Conservation (phyloP, 2,113 vertebrate species). For the Peromyscus maniculatus region DNA sequence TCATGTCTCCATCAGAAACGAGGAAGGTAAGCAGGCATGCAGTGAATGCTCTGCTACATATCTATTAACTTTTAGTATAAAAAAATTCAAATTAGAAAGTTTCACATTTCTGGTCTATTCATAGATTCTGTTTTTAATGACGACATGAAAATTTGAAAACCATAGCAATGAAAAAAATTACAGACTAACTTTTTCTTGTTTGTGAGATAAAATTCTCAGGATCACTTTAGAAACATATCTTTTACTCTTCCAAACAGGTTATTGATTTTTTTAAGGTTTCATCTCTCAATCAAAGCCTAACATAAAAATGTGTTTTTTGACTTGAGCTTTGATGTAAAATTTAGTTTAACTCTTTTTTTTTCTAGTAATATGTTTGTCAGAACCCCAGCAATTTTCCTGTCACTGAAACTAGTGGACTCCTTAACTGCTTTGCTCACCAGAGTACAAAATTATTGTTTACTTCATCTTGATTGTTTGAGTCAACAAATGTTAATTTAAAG, state of each 20-base stretch:
- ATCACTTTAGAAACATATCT: conserved; percentile 63
- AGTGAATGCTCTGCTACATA: conserved; percentile 18
- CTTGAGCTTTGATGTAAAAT: conserved; percentile 77
- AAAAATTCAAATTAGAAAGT: conserved; percentile 59
- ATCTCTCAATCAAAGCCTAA: conserved; percentile 77
- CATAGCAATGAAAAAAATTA: conserved; percentile 8
- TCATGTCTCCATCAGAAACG: conserved; percentile 46
- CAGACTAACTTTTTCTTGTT: conserved; percentile 52
- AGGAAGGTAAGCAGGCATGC: not conserved
- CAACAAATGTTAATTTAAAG: conserved; percentile 60
- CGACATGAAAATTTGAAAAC: conserved; percentile 54
- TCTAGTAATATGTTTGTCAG: conserved; percentile 68
- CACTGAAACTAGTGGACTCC: conserved; percentile 50
- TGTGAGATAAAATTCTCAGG: conserved; percentile 50
- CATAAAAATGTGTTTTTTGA: conserved; percentile 75
- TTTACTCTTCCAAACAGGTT: conserved; percentile 70
- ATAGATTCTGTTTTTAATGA: conserved; percentile 50
- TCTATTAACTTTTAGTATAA: not conserved
- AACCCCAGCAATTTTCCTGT: conserved; percentile 77
- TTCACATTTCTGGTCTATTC: conserved; percentile 62
- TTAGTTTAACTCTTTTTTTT: conserved; percentile 72
- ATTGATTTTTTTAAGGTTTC: conserved; percentile 81
- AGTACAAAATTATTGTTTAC: conserved; percentile 70
- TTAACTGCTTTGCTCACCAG: conserved; percentile 48
- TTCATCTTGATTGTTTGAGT: conserved; percentile 49